These are phyloP conservation scores for Maccullochella peelii DNA, from an alignment of 2,113 vertebrate species.

Conservation along the genomic window DNA sequence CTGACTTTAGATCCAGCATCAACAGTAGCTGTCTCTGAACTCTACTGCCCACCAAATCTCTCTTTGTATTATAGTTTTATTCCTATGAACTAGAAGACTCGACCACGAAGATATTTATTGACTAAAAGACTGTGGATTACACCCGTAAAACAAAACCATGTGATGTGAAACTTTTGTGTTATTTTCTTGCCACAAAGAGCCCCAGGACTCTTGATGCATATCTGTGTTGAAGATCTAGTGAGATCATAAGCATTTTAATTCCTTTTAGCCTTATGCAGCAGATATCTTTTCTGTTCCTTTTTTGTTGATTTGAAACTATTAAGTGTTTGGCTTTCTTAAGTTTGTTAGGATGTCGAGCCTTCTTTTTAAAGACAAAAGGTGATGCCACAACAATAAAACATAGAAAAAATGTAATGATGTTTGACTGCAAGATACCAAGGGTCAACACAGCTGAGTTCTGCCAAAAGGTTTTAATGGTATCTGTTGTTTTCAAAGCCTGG, in stretches of 20 bases:
- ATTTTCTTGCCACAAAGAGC: constrained; percentile 69
- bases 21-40: constrained; percentile 70
- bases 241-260: constrained; percentile 77
- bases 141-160: constrained; percentile 66
- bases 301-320: constrained; percentile 62
- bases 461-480: constrained; percentile 79
- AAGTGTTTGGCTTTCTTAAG: constrained; percentile 73
- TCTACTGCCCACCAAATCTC: constrained; percentile 71
- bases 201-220: constrained; percentile 74
- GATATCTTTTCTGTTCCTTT: constrained; percentile 61
- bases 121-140: constrained; percentile 73
- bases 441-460: constrained; percentile 73
- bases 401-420: constrained; percentile 63
- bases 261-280: constrained; percentile 76
- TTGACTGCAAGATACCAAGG: constrained; percentile 60
- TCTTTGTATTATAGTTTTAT: constrained; percentile 81
- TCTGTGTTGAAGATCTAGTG: constrained; percentile 77
- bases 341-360: constrained; percentile 69
- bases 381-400: constrained; percentile 52
- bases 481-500: constrained; percentile 83
- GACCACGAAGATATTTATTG: constrained; percentile 76
- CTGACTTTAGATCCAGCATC: constrained; percentile 61
- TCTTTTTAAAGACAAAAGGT: constrained; percentile 72
- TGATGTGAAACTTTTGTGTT: constrained; percentile 79
- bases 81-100: constrained; percentile 66